These are phyloP conservation scores for Heterodera schachtii DNA, from an alignment of 1,140 invertebrate genomes.

Conservation along the genomic window DNA sequence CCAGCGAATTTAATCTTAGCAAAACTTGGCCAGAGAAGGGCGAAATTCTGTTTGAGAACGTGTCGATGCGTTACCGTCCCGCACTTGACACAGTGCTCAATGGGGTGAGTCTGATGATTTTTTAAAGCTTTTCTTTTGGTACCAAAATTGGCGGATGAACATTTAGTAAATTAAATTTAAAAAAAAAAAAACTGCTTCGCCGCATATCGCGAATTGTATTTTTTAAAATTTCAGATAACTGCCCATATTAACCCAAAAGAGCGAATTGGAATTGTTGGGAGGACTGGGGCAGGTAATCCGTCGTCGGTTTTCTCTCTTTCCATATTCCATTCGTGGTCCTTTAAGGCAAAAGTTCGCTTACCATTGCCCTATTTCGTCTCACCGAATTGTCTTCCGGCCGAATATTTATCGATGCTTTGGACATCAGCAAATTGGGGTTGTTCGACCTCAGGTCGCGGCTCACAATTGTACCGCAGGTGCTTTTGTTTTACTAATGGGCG, in stretches of 20 bases:
- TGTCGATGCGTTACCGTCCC: conserved; percentile 52
- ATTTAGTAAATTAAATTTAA: too few species aligned
- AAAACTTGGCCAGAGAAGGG: conserved; percentile 43
- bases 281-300: conserved; percentile 72
- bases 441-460: conserved; percentile 76
- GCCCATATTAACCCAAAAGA: conserved; percentile 77
- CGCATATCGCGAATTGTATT: background rate
- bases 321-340: conserved; percentile 70
- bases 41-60: conserved; percentile 30
- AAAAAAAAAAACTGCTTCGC: too few species aligned
- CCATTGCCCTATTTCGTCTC: conserved; percentile 69
- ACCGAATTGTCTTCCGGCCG: conserved; percentile 67
- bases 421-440: conserved; percentile 73
- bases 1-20: conserved; percentile 6
- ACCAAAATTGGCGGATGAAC: background rate
- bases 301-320: conserved; percentile 71
- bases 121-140: background rate
- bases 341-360: conserved; percentile 81
- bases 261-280: conserved; percentile 71
- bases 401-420: conserved; percentile 74
- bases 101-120: conserved; percentile 71
- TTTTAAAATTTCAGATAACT: conserved; percentile 29
- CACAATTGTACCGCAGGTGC: conserved; percentile 83
- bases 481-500: conserved; percentile 71
- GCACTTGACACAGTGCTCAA: conserved; percentile 78